Conservation (phyloP, 2,888 invertebrate genomes). For the Heliconius ethilla region DNA sequence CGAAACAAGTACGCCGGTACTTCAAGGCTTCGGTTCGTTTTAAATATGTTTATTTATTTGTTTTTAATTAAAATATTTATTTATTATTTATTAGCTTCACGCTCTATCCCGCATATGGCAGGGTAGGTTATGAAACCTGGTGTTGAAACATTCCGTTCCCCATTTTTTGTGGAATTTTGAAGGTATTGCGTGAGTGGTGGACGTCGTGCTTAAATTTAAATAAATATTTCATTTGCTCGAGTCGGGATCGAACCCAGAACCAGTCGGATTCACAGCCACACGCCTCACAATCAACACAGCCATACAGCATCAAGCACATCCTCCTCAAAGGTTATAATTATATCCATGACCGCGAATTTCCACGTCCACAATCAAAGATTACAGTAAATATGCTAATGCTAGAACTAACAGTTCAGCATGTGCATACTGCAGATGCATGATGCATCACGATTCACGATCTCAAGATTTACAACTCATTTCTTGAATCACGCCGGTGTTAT, state of each 20-base stretch:
- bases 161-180: too few species aligned
- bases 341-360: conserved; percentile 38
- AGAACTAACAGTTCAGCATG: conserved; percentile 43
- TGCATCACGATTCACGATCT: conserved; percentile 52
- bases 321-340: conserved; percentile 28
- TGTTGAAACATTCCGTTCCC: too few species aligned
- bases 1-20: conserved; percentile 26
- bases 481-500: conserved; percentile 52
- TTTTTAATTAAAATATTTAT: not conserved
- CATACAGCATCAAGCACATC: conserved; percentile 1
- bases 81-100: not conserved
- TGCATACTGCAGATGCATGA: conserved; percentile 38
- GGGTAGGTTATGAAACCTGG: too few species aligned
- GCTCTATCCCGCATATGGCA: too few species aligned
- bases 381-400: conserved; percentile 45
- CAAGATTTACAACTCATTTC: conserved; percentile 50
- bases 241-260: too few species aligned
- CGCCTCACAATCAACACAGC: not conserved
- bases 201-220: too few species aligned
- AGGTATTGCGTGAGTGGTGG: too few species aligned
- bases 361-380: conserved; percentile 39
- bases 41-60: conserved; percentile 7
- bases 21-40: conserved; percentile 20
- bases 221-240: too few species aligned
- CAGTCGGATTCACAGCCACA: too few species aligned